Evolutionary conservation across 1,140 invertebrate species (phyloP), one percentile per base, ranked within the genome.

Genomic region (Philotrypesis tridentata): DNA sequence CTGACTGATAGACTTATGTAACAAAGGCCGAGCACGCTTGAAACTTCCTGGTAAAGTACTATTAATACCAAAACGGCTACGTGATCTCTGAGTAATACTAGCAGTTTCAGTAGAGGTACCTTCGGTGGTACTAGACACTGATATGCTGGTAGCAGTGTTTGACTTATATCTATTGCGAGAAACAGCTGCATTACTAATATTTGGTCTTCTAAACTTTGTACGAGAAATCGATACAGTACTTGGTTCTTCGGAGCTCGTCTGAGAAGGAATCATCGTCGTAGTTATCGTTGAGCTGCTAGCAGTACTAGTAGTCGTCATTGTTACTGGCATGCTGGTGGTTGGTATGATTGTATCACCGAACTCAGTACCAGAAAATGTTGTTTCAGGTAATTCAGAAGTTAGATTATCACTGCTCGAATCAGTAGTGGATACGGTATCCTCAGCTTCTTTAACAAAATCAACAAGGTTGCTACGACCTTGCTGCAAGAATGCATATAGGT

Each of bases 381-480:
- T 93, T 0, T 91, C 91, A 0, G 92, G 88, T 3, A 93, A 92
- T 6, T 93, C 92, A 21, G 94, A 95, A 2, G 94, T 94, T 0
- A 92, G 93, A 5, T 91, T 90, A 0, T 92, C 90, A 67, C 93
- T 3, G 87, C 87, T 11, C 87, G 31, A 0, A 93, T 65, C 11
- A 12, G 90, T 88, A 65, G 89, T 87, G 25, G 90, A 90, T 0
- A 85, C 87, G 1, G 86, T 87, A 43, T 87, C 85, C 14, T 88
- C 85, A 31, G 84, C 73, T 55, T 91, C 88, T 37, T 85, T 87
- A 5, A 85, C 89, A 7, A 86, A 82, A 23, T 91, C 91, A 55
- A 95, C 94, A 31, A 96, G 89, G 85, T 96, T 96, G 84, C 94
- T 95, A 63, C 95, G 95, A n/a, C 95, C 95, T 85, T 94, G 93